Evolutionary conservation across 2,888 invertebrate species (phyloP).

Genomic region (Drosophila paranaensis): DNA sequence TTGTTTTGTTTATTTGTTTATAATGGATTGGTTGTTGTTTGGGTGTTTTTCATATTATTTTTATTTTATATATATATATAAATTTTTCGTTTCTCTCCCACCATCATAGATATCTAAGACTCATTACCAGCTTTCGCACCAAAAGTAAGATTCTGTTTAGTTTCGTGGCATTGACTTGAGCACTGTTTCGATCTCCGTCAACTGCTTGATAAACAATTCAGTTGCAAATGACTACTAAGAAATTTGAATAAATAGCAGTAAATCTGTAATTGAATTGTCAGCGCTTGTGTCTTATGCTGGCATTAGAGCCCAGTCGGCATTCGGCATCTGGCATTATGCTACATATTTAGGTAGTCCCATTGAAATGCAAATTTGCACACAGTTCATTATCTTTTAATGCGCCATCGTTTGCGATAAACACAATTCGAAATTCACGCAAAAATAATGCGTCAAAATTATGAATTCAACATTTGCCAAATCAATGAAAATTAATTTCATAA

Average conservation of each 20-base stretch:
- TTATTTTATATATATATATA: no score
- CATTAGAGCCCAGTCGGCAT: conserved; percentile 43
- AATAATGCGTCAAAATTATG: conserved; percentile 81
- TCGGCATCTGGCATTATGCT: conserved; percentile 39
- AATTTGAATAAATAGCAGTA: background rate
- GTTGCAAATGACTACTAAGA: background rate
- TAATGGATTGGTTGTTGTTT: no score
- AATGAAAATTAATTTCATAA: conserved; percentile 79
- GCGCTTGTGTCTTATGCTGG: background rate
- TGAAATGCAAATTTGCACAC: conserved; percentile 48
- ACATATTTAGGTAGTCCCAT: conserved; percentile 41
- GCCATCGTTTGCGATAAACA: conserved; percentile 59
- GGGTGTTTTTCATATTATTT: no score
- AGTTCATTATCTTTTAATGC: conserved; percentile 75
- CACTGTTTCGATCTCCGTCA: no score
- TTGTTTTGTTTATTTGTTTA: no score
- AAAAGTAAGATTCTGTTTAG: no score
- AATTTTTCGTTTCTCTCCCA: no score
- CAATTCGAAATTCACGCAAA: conserved; percentile 76
- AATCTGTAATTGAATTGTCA: background rate
- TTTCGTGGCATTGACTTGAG: no score
- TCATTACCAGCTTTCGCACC: no score
- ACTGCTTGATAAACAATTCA: background rate
- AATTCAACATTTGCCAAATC: conserved; percentile 81
- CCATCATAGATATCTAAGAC: no score